Evolutionary conservation across 2,113 vertebrate species (phyloP).

Genomic region (Calypte anna): DNA sequence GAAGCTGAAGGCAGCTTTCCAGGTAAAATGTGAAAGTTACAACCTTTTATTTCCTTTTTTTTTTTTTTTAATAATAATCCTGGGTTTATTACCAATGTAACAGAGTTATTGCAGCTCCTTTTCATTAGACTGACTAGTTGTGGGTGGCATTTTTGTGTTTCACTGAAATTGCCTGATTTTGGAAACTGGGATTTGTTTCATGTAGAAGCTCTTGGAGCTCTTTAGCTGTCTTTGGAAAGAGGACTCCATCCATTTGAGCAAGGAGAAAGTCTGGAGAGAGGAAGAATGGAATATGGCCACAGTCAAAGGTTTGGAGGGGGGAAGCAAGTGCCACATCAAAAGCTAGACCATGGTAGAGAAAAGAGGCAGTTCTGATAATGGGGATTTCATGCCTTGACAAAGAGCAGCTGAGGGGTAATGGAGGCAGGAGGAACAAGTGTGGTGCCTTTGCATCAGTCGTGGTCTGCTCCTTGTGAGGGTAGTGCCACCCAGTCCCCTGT

Average conservation of each 20-base stretch:
- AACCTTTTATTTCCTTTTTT: background rate
- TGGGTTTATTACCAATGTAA: background rate
- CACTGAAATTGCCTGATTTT: background rate
- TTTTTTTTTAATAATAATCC: background rate
- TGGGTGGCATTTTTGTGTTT: background rate
- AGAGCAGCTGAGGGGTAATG: background rate
- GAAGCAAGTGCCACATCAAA: background rate
- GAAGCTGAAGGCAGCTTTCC: constrained; percentile 81
- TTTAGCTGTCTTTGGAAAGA: background rate
- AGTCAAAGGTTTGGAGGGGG: too few relatives aligned
- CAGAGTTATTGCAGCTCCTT: background rate
- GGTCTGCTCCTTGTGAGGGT: background rate
- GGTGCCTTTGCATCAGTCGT: background rate
- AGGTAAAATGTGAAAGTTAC: constrained; percentile 69
- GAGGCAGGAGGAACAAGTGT: background rate
- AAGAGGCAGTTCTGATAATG: rapidly evolving
- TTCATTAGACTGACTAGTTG: background rate
- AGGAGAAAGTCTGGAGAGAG: background rate
- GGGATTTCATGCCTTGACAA: background rate
- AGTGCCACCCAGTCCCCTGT: too few relatives aligned
- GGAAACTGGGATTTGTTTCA: rapidly evolving
- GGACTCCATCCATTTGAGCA: background rate
- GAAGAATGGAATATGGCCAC: background rate
- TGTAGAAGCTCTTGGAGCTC: background rate
- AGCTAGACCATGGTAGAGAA: background rate